These are phyloP conservation scores for Chrysina gloriosa DNA, from an alignment of 2,888 invertebrate species.

Conservation along the genomic window DNA sequence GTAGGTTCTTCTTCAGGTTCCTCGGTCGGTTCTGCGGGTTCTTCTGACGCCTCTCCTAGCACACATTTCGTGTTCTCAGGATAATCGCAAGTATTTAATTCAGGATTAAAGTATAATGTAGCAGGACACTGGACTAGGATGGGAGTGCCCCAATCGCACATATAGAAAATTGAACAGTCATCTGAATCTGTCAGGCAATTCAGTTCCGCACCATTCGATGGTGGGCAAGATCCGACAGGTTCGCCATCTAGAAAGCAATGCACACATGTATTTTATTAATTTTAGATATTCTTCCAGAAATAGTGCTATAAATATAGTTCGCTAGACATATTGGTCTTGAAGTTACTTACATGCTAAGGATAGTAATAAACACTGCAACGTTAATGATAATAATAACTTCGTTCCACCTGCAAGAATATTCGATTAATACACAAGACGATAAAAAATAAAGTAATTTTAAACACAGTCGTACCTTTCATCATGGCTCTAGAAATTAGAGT, in stretches of 20 bases:
- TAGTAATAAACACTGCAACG: neutral
- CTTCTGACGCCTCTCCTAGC: neutral
- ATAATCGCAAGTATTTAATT: constrained; percentile 41
- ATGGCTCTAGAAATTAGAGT: too few relatives aligned
- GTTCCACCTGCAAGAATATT: constrained; percentile 3
- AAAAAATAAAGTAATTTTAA: neutral
- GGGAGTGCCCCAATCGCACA: constrained; percentile 18
- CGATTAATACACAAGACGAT: neutral
- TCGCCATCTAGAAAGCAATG: constrained; percentile 3
- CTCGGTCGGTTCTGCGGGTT: neutral
- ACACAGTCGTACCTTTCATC: constrained; percentile 2
- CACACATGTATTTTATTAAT: neutral
- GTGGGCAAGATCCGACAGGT: constrained; percentile 30
- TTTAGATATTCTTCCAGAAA: too few relatives aligned
- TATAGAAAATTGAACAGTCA: constrained; percentile 18
- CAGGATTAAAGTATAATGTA: constrained; percentile 42
- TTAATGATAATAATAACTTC: neutral
- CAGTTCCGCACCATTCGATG: neutral
- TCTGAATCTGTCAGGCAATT: constrained; percentile 13
- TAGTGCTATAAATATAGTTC: too few relatives aligned
- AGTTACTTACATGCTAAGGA: constrained; percentile 22
- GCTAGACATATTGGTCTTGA: too few relatives aligned
- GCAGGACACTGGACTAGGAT: constrained; percentile 38
- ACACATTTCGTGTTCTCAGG: constrained; percentile 42
- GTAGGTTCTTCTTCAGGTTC: neutral